phyloP scores from a whole-genome alignment of 2,888 invertebrate species.

The Eurytoma californica region DNA sequence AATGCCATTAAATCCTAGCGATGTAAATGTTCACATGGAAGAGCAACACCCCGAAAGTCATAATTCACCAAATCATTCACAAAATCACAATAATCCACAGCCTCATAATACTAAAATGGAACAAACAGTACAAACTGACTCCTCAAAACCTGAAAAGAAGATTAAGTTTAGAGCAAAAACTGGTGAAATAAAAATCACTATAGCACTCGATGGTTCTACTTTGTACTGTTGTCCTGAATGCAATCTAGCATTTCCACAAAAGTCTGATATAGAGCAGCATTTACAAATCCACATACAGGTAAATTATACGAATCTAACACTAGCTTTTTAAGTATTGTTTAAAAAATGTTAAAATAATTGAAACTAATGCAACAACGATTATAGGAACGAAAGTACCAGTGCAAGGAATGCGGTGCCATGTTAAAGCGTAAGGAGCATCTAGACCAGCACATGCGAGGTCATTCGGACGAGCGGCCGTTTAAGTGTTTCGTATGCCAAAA shows the following conservation, averaged over 20 bases:
- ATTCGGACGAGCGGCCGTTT: conserved; percentile 75
- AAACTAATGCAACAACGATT: conserved; percentile 10
- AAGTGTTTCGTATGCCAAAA: conserved; percentile 74
- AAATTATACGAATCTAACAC: conserved; percentile 10
- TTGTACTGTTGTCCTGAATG: conserved; percentile 76
- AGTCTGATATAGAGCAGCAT: conserved; percentile 75
- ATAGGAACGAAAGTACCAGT: conserved; percentile 75
- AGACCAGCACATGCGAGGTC: conserved; percentile 76
- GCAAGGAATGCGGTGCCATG: conserved; percentile 77
- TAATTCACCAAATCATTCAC: conserved; percentile 54
- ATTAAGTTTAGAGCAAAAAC: conserved; percentile 74
- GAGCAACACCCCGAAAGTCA: conserved; percentile 61
- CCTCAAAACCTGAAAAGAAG: conserved; percentile 69
- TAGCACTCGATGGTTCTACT: conserved; percentile 74
- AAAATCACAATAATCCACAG: conserved; percentile 14
- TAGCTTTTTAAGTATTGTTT: background rate
- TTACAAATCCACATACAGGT: conserved; percentile 72
- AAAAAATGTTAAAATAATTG: background rate
- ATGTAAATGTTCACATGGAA: conserved; percentile 69
- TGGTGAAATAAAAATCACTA: conserved; percentile 72
- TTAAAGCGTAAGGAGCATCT: conserved; percentile 77
- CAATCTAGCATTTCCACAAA: conserved; percentile 74
- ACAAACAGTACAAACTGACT: conserved; percentile 66
- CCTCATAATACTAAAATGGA: conserved; percentile 62
- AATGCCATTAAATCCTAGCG: conserved; percentile 67